Base-by-base conservation (phyloP, 2,888 invertebrate species). In the Lochmaea capreae region DNA sequence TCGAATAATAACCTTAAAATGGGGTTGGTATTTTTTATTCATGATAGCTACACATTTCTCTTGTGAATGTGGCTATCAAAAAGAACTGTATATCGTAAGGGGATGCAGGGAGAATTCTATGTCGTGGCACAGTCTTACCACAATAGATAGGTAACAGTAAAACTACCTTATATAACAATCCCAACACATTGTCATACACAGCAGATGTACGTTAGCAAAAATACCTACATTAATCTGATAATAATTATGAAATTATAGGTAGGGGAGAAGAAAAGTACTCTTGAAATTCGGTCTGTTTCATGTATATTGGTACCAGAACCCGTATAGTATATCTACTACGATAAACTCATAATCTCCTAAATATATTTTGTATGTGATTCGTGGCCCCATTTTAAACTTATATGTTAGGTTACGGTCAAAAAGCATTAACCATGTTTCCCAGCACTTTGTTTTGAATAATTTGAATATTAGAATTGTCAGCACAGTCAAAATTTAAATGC, bases 81-180 rank as follows among this genome's bases (percentile, higher is more conserved):
- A 54, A 18, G 16, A 18, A 54, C n/a, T 54, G 54, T 54, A 18
- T 54, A 54, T 18, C 10, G 16, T 2, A 18, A 54, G 11, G 54
- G 54, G 18, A 54, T 10, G 5, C 9, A 54, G 18, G 54, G 54
- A 18, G 16, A 18, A 18, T 54, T 54, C 10, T 54, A 12, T 16
- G n/a, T 54, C 18, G 16, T 54, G 52, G 16, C 54, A 54, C 49
- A 49, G 33, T 39, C 33, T 39, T 39, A 39, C 33, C 33, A 49
- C 52, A 52, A 52, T 52, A 52, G 52, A 52, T 14, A 52, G 14
- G 52, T 52, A n/a, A n/a, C 52, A n/a, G n/a, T 52, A 52, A n/a
- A n/a, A 52, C 52, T 52, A 52, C 14, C n/a, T 14, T 52, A n/a
- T 52, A 8, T n/a, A 52, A 14, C 14, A n/a, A n/a, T 39, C n/a